Conservation (phyloP, 1,140 invertebrate species). For the Saccostrea echinata region DNA sequence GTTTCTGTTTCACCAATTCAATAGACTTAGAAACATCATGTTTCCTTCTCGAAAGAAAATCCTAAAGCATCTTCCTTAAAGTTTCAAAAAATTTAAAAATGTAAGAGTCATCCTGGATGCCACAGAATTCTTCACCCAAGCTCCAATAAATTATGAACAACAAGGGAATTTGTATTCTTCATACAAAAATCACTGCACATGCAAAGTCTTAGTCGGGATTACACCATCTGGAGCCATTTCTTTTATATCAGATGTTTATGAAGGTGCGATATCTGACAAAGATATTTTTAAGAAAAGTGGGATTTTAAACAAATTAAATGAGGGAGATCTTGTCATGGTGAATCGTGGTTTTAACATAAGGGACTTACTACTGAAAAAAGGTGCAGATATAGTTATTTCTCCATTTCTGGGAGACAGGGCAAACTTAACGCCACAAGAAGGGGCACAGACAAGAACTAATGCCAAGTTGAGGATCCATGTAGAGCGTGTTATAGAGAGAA, state of each 20-base stretch:
- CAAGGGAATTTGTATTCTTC: constrained; percentile 58
- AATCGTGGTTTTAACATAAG: constrained; percentile 57
- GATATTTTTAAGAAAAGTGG: constrained; percentile 57
- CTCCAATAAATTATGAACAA: constrained; percentile 50
- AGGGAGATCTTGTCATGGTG: constrained; percentile 61
- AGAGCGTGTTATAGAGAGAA: constrained; percentile 61
- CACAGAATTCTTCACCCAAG: constrained; percentile 57
- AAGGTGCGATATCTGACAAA: constrained; percentile 54
- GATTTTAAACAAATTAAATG: constrained; percentile 53
- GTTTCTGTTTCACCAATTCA: constrained; percentile 52
- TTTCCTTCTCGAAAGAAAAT: constrained; percentile 38
- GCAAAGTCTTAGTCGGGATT: constrained; percentile 57
- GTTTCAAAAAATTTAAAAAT: constrained; percentile 54
- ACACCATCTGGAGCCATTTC: constrained; percentile 53
- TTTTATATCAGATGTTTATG: constrained; percentile 56
- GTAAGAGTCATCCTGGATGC: constrained; percentile 61
- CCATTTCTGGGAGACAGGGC: constrained; percentile 51
- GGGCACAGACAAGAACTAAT: constrained; percentile 55
- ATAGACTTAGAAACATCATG: constrained; percentile 12
- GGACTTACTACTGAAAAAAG: constrained; percentile 45
- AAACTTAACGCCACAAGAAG: constrained; percentile 55
- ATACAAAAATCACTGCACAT: constrained; percentile 59
- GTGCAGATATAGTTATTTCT: constrained; percentile 55
- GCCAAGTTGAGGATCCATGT: constrained; percentile 66
- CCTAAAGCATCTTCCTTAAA: constrained; percentile 39